Evolutionary conservation across 2,113 vertebrate genomes (phyloP).

Genomic region (Misgurnus mizolepis): DNA sequence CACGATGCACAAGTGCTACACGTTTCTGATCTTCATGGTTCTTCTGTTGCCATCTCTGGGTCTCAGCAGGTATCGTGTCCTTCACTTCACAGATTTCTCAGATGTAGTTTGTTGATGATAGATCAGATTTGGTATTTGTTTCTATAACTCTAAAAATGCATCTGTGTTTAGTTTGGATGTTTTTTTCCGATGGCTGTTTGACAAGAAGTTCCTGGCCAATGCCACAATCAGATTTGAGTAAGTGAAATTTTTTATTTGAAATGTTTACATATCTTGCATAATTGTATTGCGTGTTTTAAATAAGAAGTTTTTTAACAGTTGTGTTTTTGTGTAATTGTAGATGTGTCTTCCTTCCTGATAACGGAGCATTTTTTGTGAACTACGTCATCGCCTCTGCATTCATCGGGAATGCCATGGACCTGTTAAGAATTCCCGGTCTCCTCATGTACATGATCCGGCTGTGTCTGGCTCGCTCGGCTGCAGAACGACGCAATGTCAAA

Average conservation of each 20-base stretch:
- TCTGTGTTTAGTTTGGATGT: conserved; percentile 82
- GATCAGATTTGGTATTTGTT: too few species aligned
- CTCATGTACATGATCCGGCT: conserved; percentile 99
- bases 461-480: conserved; percentile 89
- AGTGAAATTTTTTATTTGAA: conserved; percentile 65
- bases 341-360: conserved; percentile 95
- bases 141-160: neutral
- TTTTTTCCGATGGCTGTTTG: conserved; percentile 97
- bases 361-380: conserved; percentile 97
- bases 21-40: conserved; percentile 98
- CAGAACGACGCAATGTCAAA: conserved; percentile 93
- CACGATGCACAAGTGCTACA: conserved; percentile 98
- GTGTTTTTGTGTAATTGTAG: conserved; percentile 65
- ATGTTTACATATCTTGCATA: neutral
- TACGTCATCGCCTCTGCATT: conserved; percentile 96
- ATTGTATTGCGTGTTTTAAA: neutral
- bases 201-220: conserved; percentile 90
- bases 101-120: too few species aligned
- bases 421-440: conserved; percentile 93
- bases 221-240: conserved; percentile 90
- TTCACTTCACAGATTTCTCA: neutral
- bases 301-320: neutral
- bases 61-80: conserved; percentile 85
- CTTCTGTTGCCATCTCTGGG: conserved; percentile 92
- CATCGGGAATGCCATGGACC: conserved; percentile 98